A percentile compares a stretch with the other conserved stretches of the same genome.
Conservation (phyloP, 2,888 invertebrate species). For the Eurytoma californica region DNA sequence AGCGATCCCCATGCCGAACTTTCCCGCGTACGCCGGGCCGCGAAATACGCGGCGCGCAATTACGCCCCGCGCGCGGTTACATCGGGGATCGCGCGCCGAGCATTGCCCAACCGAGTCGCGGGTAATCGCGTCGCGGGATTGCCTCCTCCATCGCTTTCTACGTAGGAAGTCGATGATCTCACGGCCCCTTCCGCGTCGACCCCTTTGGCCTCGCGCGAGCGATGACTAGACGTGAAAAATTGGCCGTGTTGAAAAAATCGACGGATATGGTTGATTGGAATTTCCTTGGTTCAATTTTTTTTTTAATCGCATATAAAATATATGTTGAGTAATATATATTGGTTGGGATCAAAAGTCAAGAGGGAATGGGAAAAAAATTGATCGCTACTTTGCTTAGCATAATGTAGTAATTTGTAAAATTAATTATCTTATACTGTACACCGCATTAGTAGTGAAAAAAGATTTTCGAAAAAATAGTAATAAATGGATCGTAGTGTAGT, state of each 20-base stretch:
- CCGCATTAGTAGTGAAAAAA: no score
- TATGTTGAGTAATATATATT: not conserved
- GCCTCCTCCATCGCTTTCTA: slow-evolving; percentile 1
- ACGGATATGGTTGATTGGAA: not conserved
- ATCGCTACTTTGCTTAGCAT: no score
- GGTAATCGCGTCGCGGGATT: not conserved
- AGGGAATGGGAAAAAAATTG: not conserved
- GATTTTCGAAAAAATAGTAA: no score
- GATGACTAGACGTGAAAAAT: not conserved
- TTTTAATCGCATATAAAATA: not conserved
- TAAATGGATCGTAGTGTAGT: no score
- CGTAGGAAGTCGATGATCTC: slow-evolving; percentile 14
- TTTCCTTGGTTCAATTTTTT: not conserved
- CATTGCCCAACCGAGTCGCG: slow-evolving; percentile 1
- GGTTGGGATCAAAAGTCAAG: not conserved
- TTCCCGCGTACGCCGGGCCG: not conserved
- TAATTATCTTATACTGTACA: no score
- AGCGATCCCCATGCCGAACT: not conserved
- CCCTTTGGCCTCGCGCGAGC: not conserved
- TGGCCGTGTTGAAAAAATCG: no score
- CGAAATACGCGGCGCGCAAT: not conserved
- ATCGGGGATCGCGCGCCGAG: no score
- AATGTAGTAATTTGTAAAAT: no score
- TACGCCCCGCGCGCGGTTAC: not conserved
- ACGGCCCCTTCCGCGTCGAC: not conserved